These are phyloP conservation scores for Sturnus vulgaris DNA, from an alignment of 2,113 vertebrate species.

Conservation along the genomic window DNA sequence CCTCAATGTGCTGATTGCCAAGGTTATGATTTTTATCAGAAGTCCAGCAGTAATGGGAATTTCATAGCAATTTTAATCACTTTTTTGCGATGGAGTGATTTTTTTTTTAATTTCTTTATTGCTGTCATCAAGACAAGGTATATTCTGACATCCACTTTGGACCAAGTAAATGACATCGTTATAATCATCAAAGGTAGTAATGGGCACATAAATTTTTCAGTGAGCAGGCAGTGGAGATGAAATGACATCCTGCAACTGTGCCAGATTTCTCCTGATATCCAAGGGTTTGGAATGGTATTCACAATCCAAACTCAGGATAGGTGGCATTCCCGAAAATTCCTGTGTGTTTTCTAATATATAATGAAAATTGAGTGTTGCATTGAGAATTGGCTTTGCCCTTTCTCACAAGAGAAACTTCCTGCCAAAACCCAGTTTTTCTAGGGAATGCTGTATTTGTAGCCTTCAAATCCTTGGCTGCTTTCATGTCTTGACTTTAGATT, in stretches of 20 bases:
- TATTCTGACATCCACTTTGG: not conserved
- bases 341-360: accelerated
- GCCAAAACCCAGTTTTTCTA: not conserved
- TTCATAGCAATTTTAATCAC: conserved; percentile 7
- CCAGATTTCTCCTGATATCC: not conserved
- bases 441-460: not conserved
- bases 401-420: not conserved
- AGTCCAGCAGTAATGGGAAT: conserved; percentile 18
- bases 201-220: not conserved
- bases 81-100: not conserved
- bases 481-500: not conserved
- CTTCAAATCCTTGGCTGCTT: not conserved
- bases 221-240: not conserved
- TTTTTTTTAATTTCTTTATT: conserved; percentile 19
- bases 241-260: not conserved
- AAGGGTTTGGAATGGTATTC: not conserved
- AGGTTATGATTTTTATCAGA: not conserved
- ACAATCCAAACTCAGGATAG: not conserved
- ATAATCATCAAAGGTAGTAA: not conserved
- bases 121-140: not conserved
- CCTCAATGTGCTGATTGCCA: not conserved
- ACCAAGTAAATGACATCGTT: not conserved
- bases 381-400: not conserved
- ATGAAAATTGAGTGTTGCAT: not conserved
- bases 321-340: not conserved